phyloP scores from a whole-genome alignment of 2,888 invertebrate species.

The Torymus aiolomorphi region DNA sequence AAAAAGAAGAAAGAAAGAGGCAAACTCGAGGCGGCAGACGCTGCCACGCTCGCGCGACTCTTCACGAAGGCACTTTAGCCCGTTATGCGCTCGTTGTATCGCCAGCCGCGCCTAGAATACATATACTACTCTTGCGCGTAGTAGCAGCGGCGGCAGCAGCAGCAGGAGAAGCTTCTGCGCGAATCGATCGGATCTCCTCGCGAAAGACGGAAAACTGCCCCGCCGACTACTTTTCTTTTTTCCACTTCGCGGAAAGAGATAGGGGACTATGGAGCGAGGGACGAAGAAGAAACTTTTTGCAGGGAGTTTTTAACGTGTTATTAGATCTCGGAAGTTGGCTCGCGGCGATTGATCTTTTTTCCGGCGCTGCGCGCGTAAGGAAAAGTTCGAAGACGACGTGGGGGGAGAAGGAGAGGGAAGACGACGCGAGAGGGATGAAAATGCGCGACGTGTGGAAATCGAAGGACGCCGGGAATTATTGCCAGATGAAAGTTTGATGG shows the following conservation, averaged over 20 bases:
- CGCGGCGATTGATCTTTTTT: conserved; percentile 28
- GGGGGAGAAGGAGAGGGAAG: not conserved
- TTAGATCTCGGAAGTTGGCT: conserved; percentile 31
- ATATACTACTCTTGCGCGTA: not conserved
- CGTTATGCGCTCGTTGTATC: conserved; percentile 7
- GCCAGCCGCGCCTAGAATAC: conserved; percentile 29
- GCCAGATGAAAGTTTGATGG: too few relatives aligned
- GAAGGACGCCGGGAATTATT: too few relatives aligned
- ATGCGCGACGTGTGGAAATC: too few relatives aligned
- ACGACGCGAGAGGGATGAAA: too few relatives aligned
- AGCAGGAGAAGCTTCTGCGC: not conserved
- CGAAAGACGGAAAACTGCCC: too few relatives aligned
- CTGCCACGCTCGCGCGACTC: too few relatives aligned
- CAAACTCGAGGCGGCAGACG: too few relatives aligned
- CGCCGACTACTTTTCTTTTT: too few relatives aligned
- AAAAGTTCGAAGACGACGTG: not conserved
- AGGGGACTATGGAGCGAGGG: too few relatives aligned
- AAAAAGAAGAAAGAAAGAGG: too few relatives aligned
- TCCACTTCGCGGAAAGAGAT: too few relatives aligned
- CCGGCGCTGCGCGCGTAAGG: not conserved
- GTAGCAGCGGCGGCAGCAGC: not conserved
- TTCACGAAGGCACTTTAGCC: not conserved
- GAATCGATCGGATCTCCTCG: not conserved
- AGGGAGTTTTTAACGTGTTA: conserved; percentile 28
- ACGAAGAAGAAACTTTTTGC: not conserved